Evolutionary conservation across 2,888 invertebrate genomes (phyloP), one percentile per base, ranked within the genome.

Genomic region (Meghimatium bilineatum): DNA sequence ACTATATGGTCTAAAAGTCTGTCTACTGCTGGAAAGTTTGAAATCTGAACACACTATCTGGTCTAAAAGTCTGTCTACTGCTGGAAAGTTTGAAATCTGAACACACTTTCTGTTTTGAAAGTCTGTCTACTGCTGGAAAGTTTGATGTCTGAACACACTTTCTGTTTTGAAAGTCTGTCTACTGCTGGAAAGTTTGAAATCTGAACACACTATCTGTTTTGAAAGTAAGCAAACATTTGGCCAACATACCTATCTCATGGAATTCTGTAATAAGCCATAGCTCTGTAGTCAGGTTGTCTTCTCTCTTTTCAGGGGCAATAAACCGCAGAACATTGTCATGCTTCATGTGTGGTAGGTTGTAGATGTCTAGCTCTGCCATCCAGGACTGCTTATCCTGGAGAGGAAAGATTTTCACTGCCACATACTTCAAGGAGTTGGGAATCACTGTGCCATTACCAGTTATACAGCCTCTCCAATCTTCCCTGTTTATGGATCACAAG

Each of bases 191-290:
- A n/a, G n/a, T n/a, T n/a, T n/a, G n/a, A n/a, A n/a, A n/a, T n/a
- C n/a, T n/a, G n/a, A n/a, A n/a, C n/a, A n/a, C n/a, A n/a, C n/a
- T n/a, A n/a, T n/a, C n/a, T n/a, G n/a, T n/a, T n/a, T n/a, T n/a
- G n/a, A n/a, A n/a, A n/a, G n/a, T n/a, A n/a, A n/a, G n/a, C n/a
- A n/a, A 63, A 63, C 60, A n/a, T 0, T 26, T n/a, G 3, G 8
- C 10, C 23, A 12, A 74, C 52, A 52, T 32, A 84, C 84, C 80
- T 93, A 96, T 95, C 89, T 97, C 97, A 93, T 99, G 98, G 94
- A 97, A 99, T 87, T 97, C 97, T 20, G 98, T 97, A 82, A 99
- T 97, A 74, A 99, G 95, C 98, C 99, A 99, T 92, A 97, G 97
- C 93, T 98, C 97, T 63, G 88, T 88, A 74, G 87, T 89, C n/a